Conservation (phyloP, 2,888 invertebrate genomes). For the Tetrapedia diversipes region DNA sequence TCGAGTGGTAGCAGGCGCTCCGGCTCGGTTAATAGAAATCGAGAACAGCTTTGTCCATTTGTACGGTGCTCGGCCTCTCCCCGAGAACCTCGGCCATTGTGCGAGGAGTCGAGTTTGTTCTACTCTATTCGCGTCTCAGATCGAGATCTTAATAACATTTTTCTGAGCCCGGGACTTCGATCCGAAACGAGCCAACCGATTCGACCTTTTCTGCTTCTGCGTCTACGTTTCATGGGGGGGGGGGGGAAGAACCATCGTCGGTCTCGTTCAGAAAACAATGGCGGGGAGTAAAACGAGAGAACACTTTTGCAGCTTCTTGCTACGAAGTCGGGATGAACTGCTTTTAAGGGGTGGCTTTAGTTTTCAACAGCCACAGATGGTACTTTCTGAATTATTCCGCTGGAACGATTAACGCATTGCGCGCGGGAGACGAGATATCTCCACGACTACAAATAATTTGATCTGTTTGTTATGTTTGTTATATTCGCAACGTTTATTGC, state of each 20-base stretch:
- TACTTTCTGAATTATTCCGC: too few species aligned
- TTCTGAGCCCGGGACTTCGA: conserved; percentile 16
- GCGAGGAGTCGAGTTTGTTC: conserved; percentile 57
- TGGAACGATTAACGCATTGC: too few species aligned
- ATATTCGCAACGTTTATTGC: too few species aligned
- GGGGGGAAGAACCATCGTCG: background rate
- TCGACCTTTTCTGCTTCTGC: conserved; percentile 20
- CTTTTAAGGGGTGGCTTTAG: background rate
- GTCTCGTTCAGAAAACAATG: background rate
- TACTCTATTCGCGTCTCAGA: conserved; percentile 41
- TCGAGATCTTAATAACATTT: conserved; percentile 60
- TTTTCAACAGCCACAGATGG: background rate
- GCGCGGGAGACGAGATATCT: too few species aligned
- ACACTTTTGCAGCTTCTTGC: background rate
- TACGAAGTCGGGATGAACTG: background rate
- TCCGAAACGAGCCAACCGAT: conserved; percentile 8
- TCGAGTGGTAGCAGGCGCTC: conserved; percentile 48
- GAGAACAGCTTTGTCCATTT: conserved; percentile 63
- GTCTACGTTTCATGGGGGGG: background rate
- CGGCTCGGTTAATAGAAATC: conserved; percentile 60
- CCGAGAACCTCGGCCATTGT: conserved; percentile 49
- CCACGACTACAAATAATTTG: too few species aligned
- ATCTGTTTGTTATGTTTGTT: too few species aligned
- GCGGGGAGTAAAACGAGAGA: background rate
- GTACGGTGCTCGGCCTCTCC: conserved; percentile 34